Conservation (phyloP, 2,113 vertebrate genomes). For the Colinus virginianus region DNA sequence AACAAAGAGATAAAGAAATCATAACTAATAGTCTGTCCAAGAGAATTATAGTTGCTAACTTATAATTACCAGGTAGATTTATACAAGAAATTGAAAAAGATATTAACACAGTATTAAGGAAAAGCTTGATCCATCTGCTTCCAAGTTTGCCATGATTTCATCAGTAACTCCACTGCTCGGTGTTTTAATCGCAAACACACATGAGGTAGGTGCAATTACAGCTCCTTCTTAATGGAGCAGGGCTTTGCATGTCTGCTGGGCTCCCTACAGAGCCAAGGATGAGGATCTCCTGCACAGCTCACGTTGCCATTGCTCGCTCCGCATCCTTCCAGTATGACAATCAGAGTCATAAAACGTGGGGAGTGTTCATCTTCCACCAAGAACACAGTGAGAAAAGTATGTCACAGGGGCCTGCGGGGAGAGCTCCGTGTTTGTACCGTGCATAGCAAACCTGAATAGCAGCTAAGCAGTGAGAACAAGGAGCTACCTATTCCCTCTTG, state of each 20-base stretch:
- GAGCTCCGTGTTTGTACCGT: background rate
- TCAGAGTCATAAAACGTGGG: background rate
- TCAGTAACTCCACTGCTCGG: background rate
- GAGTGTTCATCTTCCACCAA: background rate
- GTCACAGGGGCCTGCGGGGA: constrained; percentile 24
- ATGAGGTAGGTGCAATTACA: background rate
- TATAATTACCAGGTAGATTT: constrained; percentile 77
- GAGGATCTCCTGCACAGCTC: background rate
- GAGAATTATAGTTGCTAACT: constrained; percentile 73
- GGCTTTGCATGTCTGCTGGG: background rate
- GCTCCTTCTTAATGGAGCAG: background rate
- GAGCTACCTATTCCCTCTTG: background rate
- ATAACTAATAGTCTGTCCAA: constrained; percentile 65
- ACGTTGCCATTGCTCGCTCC: background rate
- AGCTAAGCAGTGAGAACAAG: background rate
- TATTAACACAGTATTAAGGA: constrained; percentile 5
- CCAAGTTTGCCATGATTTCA: background rate
- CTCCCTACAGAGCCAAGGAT: background rate
- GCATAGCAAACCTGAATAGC: background rate
- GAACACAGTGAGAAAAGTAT: background rate
- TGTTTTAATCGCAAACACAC: constrained; percentile 19
- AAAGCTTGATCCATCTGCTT: constrained; percentile 18
- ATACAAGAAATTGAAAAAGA: constrained; percentile 66
- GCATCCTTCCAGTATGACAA: background rate
- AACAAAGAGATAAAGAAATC: constrained; percentile 62